These are phyloP conservation scores for Campoletis sonorensis DNA, from an alignment of 1,140 invertebrate genomes.

Conservation along the genomic window DNA sequence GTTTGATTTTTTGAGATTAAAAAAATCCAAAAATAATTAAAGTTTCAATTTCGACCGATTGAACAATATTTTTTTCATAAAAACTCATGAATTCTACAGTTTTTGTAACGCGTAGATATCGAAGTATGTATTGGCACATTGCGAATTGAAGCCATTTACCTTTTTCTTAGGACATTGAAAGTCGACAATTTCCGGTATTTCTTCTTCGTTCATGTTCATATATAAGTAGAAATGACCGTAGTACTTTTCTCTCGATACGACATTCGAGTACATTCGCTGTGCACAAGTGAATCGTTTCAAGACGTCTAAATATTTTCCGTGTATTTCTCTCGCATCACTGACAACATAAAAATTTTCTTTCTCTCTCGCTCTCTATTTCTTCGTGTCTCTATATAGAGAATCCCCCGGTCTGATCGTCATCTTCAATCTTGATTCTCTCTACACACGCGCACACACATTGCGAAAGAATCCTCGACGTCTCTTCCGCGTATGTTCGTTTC, in stretches of 20 bases:
- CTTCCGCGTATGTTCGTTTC: not conserved
- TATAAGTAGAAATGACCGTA: constrained; percentile 13
- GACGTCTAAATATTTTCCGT: constrained; percentile 6
- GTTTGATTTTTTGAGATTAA: not conserved
- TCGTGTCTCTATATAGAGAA: not conserved
- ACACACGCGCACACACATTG: not conserved
- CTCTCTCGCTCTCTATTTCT: constrained; percentile 1
- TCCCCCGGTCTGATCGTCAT: not conserved
- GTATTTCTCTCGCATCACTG: not conserved
- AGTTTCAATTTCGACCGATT: no score
- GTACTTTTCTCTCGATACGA: not conserved
- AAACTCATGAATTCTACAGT: no score
- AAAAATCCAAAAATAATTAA: not conserved
- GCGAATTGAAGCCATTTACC: not conserved
- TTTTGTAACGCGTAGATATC: not conserved
- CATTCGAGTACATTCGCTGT: not conserved
- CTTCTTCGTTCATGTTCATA: not conserved
- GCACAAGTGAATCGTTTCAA: constrained; percentile 9
- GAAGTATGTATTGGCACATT: not conserved
- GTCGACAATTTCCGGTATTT: not conserved
- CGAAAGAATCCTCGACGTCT: not conserved
- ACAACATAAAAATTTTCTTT: not conserved
- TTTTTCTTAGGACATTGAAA: not conserved
- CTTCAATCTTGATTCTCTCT: not conserved
- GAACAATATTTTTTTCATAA: no score